phyloP scores from a whole-genome alignment of 2,888 invertebrate genomes.

The Stramonita haemastoma region DNA sequence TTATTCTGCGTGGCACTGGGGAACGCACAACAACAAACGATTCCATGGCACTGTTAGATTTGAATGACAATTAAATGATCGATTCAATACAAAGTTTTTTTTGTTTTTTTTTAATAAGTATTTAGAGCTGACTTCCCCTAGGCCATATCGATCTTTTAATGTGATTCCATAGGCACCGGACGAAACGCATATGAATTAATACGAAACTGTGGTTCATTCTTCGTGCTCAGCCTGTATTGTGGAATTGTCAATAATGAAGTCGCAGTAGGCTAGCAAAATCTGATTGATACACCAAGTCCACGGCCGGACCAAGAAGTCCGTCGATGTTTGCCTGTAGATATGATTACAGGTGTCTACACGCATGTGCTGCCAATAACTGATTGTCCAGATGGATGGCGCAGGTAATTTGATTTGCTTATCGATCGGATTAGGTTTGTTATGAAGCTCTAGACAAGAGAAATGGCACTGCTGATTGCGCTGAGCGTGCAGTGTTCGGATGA shows the following conservation, averaged over 20 bases:
- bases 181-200: background rate
- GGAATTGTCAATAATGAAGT: background rate
- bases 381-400: constrained; percentile 13
- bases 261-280: background rate
- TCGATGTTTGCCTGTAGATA: background rate
- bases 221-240: background rate
- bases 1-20: no score
- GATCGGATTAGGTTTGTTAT: background rate
- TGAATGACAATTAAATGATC: no score
- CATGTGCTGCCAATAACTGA: background rate
- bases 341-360: background rate
- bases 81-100: no score
- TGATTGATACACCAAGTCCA: background rate
- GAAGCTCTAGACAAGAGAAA: no score
- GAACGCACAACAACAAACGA: no score
- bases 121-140: no score
- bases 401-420: background rate
- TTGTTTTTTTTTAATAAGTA: no score
- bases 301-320: background rate
- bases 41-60: no score
- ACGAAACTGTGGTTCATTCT: constrained; percentile 11
- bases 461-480: no score
- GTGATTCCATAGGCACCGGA: no score
- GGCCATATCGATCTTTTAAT: no score
- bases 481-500: no score